A percentile compares a stretch with the other conserved stretches of the same genome.
Conservation (phyloP, 2,113 vertebrate genomes). For the Myxocyprinus asiaticus region DNA sequence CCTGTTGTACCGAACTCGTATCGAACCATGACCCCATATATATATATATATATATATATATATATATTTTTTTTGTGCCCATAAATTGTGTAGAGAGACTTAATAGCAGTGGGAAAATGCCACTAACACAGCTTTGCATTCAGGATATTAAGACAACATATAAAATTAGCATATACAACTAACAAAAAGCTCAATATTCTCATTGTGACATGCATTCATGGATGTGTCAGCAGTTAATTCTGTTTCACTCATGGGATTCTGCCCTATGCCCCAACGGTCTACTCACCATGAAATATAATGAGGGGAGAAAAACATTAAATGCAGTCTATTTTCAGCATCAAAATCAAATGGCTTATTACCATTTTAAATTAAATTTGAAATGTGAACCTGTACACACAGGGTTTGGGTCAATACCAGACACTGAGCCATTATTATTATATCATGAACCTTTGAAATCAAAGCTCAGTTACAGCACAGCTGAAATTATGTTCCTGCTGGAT, state of each 20-base stretch:
- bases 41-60: too few species aligned
- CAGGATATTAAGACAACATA: not conserved
- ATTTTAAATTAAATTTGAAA: conserved; percentile 22
- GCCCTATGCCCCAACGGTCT: not conserved
- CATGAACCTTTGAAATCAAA: conserved; percentile 35
- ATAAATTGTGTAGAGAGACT: too few species aligned
- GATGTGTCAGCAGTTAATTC: not conserved
- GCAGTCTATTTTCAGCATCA: not conserved
- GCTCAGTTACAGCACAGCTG: conserved; percentile 17
- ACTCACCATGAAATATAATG: not conserved
- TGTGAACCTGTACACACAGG: not conserved
- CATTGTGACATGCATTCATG: not conserved
- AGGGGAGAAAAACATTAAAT: not conserved
- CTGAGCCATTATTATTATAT: conserved; percentile 22
- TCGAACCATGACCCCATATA: too few species aligned
- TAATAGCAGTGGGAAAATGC: too few species aligned
- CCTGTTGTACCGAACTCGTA: too few species aligned
- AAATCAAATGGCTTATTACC: conserved; percentile 16
- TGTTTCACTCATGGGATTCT: not conserved
- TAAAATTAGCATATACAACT: not conserved
- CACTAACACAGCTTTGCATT: not conserved
- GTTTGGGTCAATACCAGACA: conserved; percentile 8
- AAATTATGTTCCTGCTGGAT: conserved; percentile 16
- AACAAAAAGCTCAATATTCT: not conserved
- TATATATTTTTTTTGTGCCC: too few species aligned